phyloP scores from a whole-genome alignment of 2,113 vertebrate species.

The Gavia stellata region DNA sequence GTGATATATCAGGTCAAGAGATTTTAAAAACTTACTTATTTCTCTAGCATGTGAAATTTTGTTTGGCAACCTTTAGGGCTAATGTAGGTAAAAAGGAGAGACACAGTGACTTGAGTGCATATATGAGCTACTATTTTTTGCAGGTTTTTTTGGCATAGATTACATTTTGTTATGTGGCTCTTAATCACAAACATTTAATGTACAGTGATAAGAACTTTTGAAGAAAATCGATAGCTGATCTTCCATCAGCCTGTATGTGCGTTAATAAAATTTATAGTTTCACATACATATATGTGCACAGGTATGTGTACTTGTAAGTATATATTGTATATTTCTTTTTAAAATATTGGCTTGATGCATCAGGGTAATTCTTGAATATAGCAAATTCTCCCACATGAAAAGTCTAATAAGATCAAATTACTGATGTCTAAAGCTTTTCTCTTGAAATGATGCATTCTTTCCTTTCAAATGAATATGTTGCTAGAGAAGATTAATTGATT shows the following conservation, averaged over 20 bases:
- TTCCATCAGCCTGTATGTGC: neutral
- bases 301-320: neutral
- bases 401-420: neutral
- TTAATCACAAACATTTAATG: neutral
- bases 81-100: neutral
- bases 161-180: neutral
- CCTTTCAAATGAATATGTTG: neutral
- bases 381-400: neutral
- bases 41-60: neutral
- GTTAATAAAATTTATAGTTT: neutral
- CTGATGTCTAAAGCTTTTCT: neutral
- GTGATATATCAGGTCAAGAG: neutral
- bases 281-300: neutral
- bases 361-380: neutral
- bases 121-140: neutral
- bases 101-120: neutral
- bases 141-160: neutral
- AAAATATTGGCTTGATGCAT: neutral
- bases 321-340: neutral
- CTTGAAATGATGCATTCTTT: neutral
- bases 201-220: neutral
- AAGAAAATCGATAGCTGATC: neutral
- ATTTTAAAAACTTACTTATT: neutral
- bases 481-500: neutral
- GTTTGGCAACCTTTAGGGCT: neutral